These are phyloP conservation scores for Cricetomys ansorgei DNA, from an alignment of 2,113 vertebrate species.

Conservation along the genomic window DNA sequence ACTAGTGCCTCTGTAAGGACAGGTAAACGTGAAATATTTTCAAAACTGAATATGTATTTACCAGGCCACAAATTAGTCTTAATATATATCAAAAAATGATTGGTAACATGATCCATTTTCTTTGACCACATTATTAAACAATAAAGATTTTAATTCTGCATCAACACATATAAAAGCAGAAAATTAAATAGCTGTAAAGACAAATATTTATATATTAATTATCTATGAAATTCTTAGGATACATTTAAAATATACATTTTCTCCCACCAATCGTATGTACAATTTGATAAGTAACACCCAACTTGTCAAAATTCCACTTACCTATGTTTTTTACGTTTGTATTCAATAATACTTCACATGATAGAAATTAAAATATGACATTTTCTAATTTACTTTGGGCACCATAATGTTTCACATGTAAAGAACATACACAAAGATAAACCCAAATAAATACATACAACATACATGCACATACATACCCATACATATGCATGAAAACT, in stretches of 20 bases:
- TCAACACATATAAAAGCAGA: neutral
- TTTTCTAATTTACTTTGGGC: neutral
- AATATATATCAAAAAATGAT: neutral
- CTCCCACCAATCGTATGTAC: neutral
- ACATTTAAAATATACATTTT: neutral
- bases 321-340: neutral
- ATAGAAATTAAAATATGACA: neutral
- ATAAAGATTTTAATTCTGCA: neutral
- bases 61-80: neutral
- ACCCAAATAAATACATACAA: no score
- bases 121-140: neutral
- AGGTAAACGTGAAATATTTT: neutral
- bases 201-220: neutral
- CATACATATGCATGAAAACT: neutral
- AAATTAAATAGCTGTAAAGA: neutral
- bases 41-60: neutral
- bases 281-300: no score
- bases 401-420: neutral
- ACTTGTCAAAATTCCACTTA: neutral
- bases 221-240: neutral
- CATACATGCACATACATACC: neutral
- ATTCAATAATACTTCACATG: neutral
- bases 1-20: neutral
- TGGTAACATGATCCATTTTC: neutral
- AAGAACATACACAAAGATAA: neutral